Evolutionary conservation across 2,888 invertebrate species (phyloP), one percentile per base, ranked within the genome.

Genomic region (Timema cristinae): DNA sequence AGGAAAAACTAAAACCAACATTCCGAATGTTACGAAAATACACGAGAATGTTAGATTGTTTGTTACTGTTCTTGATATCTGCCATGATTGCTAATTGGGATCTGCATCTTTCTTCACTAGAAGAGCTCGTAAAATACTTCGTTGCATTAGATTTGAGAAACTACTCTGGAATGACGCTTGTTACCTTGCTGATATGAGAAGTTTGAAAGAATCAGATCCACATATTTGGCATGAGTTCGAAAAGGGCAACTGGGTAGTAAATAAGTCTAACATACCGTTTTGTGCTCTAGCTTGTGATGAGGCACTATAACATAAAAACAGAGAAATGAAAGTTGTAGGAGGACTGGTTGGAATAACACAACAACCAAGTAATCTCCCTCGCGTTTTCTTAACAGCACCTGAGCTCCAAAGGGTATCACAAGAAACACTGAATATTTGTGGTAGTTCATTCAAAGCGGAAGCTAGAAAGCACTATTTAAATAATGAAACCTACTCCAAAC

Each of bases 151-250:
- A 69, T 50, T 50, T 69, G 61, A 69, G 7, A 52, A 69, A 69
- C 47, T 69, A 56, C 71, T 50, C 74, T 71, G 73, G 63, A 59
- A 54, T 71, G 69, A 61, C 47, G 50, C 59, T 69, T 10, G 47
- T 15, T 69, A 69, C 61, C 7, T 69, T 48, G 59, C 59, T 61
- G 69, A 69, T 5, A 69, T 63, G 59, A 69, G 61, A 61, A 61
- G 5, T 61, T n/a, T 69, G 56, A 61, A 69, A 63, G 61, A 61
- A 61, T 63, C 69, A 54, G 49, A 66, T 66, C 69, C 63, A 61
- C 15, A n/a, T 48, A 69, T 69, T n/a, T 69, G 69, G 61, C 49
- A 69, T 16, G 63, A 69, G 61, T 69, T 69, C n/a, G 59, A n/a
- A n/a, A n/a, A n/a, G n/a, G n/a, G n/a, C n/a, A n/a, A n/a, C n/a